A percentile compares a stretch with the other conserved stretches of the same genome.
Evolutionary conservation across 2,113 vertebrate species (phyloP).

Genomic region (Ovis canadensis): DNA sequence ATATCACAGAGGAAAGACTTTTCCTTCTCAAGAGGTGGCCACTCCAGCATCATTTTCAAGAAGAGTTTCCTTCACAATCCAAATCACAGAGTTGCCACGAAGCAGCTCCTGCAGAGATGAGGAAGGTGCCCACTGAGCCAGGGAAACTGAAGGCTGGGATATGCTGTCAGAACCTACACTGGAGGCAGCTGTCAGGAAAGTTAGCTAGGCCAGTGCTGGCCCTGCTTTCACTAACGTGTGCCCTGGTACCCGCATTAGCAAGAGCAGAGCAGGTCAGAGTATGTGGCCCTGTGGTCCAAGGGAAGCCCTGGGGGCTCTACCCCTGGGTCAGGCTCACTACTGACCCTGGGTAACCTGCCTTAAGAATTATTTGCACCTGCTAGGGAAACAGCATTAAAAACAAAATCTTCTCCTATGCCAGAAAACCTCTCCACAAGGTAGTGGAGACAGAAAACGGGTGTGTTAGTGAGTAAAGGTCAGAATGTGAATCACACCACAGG

Average conservation of each 20-base stretch:
- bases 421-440: background rate
- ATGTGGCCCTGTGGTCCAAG: background rate
- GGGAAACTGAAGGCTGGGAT: background rate
- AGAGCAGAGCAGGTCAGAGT: background rate
- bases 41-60: background rate
- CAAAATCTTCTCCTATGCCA: background rate
- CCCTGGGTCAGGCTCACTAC: background rate
- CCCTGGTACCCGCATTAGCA: background rate
- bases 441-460: background rate
- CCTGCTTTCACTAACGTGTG: fast-evolving
- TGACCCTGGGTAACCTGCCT: background rate
- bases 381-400: background rate
- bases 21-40: background rate
- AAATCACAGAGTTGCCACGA: background rate
- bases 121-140: fast-evolving
- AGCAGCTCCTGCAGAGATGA: background rate
- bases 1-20: background rate
- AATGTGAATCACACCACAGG: background rate
- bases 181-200: no score
- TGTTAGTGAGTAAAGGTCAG: background rate
- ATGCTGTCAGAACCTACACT: background rate
- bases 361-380: background rate
- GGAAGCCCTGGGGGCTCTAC: background rate
- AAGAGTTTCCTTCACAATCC: background rate
- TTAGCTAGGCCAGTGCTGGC: fast-evolving